A percentile compares a stretch with the other conserved stretches of the same genome.
Evolutionary conservation across 1,140 invertebrate species (phyloP).

Genomic region (Leguminivora glycinivorella): DNA sequence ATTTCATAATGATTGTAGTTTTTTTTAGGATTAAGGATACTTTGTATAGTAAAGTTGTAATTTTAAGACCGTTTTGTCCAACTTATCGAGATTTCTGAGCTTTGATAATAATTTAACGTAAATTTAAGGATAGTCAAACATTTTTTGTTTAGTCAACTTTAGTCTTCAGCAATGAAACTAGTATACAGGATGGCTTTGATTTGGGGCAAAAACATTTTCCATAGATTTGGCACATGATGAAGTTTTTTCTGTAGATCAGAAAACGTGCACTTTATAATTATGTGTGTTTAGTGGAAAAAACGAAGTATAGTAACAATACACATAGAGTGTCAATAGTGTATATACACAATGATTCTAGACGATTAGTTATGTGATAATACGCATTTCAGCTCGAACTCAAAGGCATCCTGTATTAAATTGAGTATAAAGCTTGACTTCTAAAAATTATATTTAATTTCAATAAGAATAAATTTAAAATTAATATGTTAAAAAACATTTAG

Average conservation of each 20-base stretch:
- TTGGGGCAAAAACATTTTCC: neutral
- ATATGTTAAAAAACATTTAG: neutral
- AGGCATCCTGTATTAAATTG: neutral
- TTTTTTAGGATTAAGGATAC: slow-evolving; percentile 1
- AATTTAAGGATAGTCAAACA: neutral
- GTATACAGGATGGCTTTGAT: neutral
- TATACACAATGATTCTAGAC: neutral
- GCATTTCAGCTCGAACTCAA: neutral
- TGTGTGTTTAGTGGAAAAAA: neutral
- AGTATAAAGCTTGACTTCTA: neutral
- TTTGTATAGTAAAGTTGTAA: slow-evolving; percentile 21
- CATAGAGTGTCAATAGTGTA: neutral
- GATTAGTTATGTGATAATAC: neutral
- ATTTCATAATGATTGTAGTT: neutral
- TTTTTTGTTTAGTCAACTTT: neutral
- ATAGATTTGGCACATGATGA: neutral
- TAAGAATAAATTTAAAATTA: neutral
- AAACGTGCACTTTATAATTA: neutral
- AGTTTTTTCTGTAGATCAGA: neutral
- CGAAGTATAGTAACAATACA: neutral
- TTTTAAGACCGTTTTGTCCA: slow-evolving; percentile 19
- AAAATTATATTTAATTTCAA: neutral
- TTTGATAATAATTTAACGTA: slow-evolving; percentile 2
- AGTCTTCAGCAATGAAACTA: neutral
- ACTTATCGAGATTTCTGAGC: slow-evolving; percentile 3